Conservation (phyloP, 2,797 vertebrate genomes). For the Tiaroga cobitis region DNA sequence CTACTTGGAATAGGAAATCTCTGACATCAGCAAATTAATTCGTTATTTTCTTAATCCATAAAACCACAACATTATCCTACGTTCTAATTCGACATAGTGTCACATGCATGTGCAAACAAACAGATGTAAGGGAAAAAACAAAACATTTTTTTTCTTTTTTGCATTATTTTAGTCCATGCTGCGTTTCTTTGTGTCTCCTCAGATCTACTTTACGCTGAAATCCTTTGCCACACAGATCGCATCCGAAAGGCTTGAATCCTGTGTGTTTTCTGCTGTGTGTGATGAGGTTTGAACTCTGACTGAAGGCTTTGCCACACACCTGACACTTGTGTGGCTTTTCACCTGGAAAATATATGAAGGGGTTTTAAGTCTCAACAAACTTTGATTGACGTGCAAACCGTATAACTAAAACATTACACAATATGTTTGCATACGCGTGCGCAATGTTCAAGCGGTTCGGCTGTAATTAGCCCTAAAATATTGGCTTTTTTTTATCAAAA, state of each 20-base stretch:
- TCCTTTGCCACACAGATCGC: constrained; percentile 94
- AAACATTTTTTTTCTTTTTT: too few species aligned
- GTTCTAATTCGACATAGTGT: constrained; percentile 41
- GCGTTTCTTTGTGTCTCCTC: constrained; percentile 93
- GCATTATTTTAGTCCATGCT: constrained; percentile 89
- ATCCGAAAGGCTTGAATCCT: constrained; percentile 97
- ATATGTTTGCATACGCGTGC: neutral
- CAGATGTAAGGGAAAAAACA: too few species aligned
- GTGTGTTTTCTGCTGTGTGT: constrained; percentile 99
- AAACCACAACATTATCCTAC: constrained; percentile 1
- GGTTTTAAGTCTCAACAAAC: neutral
- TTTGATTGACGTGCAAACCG: neutral
- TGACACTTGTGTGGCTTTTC: constrained; percentile 99
- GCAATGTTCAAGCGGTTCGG: neutral
- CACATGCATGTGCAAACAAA: constrained; percentile 36
- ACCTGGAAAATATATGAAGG: constrained; percentile 73
- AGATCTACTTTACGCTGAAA: constrained; percentile 98
- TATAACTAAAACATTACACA: neutral
- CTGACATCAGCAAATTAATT: constrained; percentile 1
- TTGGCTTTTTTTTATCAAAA: neutral
- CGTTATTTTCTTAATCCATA: constrained; percentile 5
- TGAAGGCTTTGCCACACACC: constrained; percentile 98
- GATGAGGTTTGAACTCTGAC: constrained; percentile 99
- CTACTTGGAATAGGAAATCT: neutral
- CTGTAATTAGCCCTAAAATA: neutral